Conservation (phyloP, 1,140 invertebrate genomes). For the Zaprionus tsacasi region DNA sequence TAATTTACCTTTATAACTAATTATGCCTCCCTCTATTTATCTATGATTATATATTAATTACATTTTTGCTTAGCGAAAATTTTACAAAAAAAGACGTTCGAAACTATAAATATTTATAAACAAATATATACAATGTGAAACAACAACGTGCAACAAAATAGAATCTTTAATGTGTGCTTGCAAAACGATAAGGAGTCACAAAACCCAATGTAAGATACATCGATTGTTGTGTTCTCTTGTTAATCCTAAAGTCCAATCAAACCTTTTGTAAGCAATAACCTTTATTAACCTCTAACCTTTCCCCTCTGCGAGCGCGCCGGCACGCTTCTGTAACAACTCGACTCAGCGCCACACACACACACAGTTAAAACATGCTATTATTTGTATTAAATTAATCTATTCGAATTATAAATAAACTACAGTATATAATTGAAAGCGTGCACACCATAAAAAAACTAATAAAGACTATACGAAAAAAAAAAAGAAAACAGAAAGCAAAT, state of each 20-base stretch:
- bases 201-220: constrained; percentile 40
- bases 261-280: constrained; percentile 13
- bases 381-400: constrained; percentile 68
- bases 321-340: constrained; percentile 54
- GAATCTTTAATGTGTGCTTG: constrained; percentile 28
- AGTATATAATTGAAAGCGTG: constrained; percentile 45
- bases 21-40: constrained; percentile 6
- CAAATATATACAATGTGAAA: constrained; percentile 42
- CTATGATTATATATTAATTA: constrained; percentile 56
- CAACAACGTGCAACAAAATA: constrained; percentile 33
- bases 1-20: constrained; percentile 57
- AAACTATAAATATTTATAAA: constrained; percentile 27
- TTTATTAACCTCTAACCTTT: constrained; percentile 12
- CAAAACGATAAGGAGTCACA: constrained; percentile 26
- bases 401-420: constrained; percentile 49
- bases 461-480: constrained; percentile 69
- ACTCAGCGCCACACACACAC: neutral
- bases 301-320: constrained; percentile 45
- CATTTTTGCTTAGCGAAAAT: constrained; percentile 76
- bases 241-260: neutral
- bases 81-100: constrained; percentile 29
- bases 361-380: constrained; percentile 27
- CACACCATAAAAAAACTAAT: constrained; percentile 63
- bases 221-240: constrained; percentile 23
- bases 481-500: neutral